Conservation (phyloP, 2,797 vertebrate genomes). For the Pipistrellus kuhlii region DNA sequence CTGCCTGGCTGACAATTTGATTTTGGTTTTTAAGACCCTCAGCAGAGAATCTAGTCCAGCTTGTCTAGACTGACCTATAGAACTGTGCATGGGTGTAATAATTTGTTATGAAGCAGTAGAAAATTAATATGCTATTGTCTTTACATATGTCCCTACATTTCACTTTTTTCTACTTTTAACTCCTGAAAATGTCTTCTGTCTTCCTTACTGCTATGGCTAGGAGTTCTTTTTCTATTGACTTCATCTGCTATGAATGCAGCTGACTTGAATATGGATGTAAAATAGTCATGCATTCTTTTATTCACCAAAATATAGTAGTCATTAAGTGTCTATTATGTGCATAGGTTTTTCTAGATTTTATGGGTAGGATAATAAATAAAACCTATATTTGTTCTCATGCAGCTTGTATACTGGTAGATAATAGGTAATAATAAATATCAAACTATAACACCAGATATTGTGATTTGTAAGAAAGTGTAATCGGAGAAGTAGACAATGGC, state of each 20-base stretch:
- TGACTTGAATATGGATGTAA: slow-evolving; percentile 4
- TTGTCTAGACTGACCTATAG: background rate
- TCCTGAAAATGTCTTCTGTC: slow-evolving; percentile 8
- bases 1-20: background rate
- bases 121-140: background rate
- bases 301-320: background rate
- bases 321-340: background rate
- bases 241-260: background rate
- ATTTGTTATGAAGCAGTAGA: background rate
- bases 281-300: slow-evolving; percentile 10
- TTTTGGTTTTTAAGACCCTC: background rate
- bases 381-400: background rate
- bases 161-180: background rate
- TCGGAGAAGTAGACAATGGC: background rate
- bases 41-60: background rate
- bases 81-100: background rate
- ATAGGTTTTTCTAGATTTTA: background rate
- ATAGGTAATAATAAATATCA: background rate
- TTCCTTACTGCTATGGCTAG: background rate
- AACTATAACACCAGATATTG: background rate
- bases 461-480: background rate
- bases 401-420: background rate
- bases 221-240: background rate
- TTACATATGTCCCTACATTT: background rate
- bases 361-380: background rate